Conservation (phyloP, 2,113 vertebrate genomes). For the Paradoxurus hermaphroditus region DNA sequence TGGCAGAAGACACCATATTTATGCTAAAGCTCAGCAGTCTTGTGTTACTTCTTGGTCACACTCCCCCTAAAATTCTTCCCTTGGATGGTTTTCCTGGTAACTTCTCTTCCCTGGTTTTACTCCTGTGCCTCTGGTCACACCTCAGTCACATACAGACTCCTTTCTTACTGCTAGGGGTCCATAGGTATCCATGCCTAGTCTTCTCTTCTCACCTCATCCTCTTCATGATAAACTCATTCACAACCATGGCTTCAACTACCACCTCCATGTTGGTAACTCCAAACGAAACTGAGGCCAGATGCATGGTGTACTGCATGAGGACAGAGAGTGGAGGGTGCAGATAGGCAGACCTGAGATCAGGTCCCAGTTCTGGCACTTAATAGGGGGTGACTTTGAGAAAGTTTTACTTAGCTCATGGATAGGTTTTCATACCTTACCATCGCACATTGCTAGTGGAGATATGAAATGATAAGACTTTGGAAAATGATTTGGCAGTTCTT, state of each 20-base stretch:
- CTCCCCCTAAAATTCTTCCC: neutral
- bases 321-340: neutral
- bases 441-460: neutral
- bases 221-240: neutral
- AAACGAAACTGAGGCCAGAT: neutral
- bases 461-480: neutral
- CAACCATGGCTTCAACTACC: neutral
- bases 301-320: neutral
- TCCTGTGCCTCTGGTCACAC: neutral
- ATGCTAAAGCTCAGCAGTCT: neutral
- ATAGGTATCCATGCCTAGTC: neutral
- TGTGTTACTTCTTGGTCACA: neutral
- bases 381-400: neutral
- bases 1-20: neutral
- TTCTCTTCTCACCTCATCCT: neutral
- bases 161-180: neutral
- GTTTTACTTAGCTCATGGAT: neutral
- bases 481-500: neutral
- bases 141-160: neutral
- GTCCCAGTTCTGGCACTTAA: neutral
- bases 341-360: neutral
- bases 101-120: neutral
- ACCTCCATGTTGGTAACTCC: neutral
- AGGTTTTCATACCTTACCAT: neutral
- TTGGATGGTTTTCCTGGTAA: neutral